These are phyloP conservation scores for Sarcophaga variegata DNA, from an alignment of 2,888 invertebrate genomes.

Conservation along the genomic window DNA sequence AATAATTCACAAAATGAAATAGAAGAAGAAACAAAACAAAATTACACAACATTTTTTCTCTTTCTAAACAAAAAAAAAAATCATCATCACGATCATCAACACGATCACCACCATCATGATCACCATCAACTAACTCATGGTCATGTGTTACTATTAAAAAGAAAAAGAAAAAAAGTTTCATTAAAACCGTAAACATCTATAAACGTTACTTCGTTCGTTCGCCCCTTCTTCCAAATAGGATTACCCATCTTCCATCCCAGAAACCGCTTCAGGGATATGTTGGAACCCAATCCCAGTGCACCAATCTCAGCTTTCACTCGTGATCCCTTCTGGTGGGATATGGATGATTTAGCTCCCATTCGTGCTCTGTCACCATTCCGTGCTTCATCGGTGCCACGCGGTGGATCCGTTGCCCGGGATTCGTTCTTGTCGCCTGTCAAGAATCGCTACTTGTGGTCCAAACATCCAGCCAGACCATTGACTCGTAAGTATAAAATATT, in stretches of 20 bases:
- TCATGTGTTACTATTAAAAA: not conserved
- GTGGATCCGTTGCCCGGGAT: constrained; percentile 86
- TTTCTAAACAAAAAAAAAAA: constrained; percentile 66
- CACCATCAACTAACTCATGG: not conserved
- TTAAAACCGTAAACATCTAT: constrained; percentile 20
- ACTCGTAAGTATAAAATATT: constrained; percentile 86
- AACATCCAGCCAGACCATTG: constrained; percentile 94
- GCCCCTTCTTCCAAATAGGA: constrained; percentile 81
- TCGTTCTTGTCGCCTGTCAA: constrained; percentile 95
- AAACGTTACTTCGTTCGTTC: constrained; percentile 23
- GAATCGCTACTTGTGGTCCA: constrained; percentile 95
- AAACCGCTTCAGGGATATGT: constrained; percentile 85
- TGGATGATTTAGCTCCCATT: constrained; percentile 90
- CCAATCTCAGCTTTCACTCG: constrained; percentile 91
- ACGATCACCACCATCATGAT: not conserved
- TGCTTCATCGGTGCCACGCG: constrained; percentile 67
- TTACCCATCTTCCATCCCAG: constrained; percentile 88
- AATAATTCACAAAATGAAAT: constrained; percentile 44
- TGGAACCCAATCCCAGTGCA: constrained; percentile 90
- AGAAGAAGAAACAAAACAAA: constrained; percentile 55
- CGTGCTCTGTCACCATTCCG: constrained; percentile 82
- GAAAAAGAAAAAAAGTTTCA: not conserved
- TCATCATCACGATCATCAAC: constrained; percentile 48
- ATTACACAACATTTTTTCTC: constrained; percentile 64
- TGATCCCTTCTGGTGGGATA: constrained; percentile 95